Conservation (phyloP, 2,888 invertebrate species). For the Mamestra brassicae region DNA sequence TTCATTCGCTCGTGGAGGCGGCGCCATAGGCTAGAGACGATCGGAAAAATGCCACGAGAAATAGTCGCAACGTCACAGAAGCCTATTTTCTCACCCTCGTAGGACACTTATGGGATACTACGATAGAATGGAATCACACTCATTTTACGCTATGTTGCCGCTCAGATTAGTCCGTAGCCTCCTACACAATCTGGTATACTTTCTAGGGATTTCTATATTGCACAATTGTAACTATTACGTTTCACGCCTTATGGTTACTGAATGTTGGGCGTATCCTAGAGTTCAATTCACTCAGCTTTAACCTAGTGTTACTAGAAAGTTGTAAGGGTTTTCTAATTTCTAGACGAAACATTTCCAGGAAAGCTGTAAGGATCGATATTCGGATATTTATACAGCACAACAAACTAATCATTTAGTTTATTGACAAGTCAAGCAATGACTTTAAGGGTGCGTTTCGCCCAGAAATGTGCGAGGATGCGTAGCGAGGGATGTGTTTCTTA, state of each 20-base stretch:
- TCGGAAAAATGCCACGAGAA: background rate
- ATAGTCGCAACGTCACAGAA: background rate
- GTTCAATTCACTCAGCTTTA: background rate
- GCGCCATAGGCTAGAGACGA: background rate
- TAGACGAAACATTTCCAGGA: background rate
- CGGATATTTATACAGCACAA: no score
- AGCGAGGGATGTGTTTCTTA: no score
- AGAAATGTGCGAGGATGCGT: no score
- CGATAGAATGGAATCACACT: background rate
- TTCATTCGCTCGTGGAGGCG: background rate
- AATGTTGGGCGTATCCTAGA: background rate
- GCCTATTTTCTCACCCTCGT: background rate
- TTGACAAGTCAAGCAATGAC: background rate
- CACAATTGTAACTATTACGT: background rate
- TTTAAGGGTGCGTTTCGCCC: no score
- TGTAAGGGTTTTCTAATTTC: background rate
- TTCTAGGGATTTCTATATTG: slow-evolving; percentile 7
- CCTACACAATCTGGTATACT: background rate
- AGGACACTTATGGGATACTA: background rate
- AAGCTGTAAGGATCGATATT: background rate
- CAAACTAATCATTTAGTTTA: background rate
- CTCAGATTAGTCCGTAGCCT: background rate
- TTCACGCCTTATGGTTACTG: background rate
- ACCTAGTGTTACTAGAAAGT: background rate
- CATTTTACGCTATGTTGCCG: background rate